Conservation (phyloP, 2,888 invertebrate genomes). For the Eulithis prunata region DNA sequence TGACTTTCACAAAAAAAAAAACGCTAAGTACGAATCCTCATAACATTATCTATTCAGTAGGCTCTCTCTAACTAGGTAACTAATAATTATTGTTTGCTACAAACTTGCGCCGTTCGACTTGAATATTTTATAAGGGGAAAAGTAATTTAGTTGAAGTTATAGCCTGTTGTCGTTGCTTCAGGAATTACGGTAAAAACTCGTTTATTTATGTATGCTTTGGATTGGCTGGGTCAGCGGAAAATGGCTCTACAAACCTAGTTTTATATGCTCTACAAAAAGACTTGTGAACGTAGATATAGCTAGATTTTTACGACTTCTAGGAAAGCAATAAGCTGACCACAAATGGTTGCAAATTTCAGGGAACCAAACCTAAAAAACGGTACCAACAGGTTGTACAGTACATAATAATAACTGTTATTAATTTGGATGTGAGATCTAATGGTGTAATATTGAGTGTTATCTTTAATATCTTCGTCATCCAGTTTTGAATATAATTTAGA, state of each 20-base stretch:
- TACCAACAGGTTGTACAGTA: too few species aligned
- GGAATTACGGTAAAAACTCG: conserved; percentile 46
- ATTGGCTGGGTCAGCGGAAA: conserved; percentile 16
- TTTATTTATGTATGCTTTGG: conserved; percentile 49
- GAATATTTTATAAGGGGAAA: conserved; percentile 55
- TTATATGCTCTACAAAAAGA: conserved; percentile 12
- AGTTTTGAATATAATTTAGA: too few species aligned
- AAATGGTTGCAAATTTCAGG: too few species aligned
- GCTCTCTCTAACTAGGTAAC: conserved; percentile 36
- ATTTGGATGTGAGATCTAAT: too few species aligned
- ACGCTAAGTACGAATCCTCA: conserved; percentile 32
- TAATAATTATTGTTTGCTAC: conserved; percentile 50
- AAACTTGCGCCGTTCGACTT: conserved; percentile 47
- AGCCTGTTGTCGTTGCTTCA: conserved; percentile 45
- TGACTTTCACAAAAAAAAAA: conserved; percentile 7
- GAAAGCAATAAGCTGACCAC: too few species aligned
- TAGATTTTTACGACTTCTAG: too few species aligned
- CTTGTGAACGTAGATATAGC: neutral
- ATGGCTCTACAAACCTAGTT: conserved; percentile 8
- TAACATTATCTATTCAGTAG: conserved; percentile 40
- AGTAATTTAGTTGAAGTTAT: conserved; percentile 52
- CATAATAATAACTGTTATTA: too few species aligned
- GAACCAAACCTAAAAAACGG: too few species aligned
- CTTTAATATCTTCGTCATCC: too few species aligned
- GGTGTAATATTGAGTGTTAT: too few species aligned